Base-by-base conservation (phyloP, 2,113 vertebrate species). In the Actinemys pallida region DNA sequence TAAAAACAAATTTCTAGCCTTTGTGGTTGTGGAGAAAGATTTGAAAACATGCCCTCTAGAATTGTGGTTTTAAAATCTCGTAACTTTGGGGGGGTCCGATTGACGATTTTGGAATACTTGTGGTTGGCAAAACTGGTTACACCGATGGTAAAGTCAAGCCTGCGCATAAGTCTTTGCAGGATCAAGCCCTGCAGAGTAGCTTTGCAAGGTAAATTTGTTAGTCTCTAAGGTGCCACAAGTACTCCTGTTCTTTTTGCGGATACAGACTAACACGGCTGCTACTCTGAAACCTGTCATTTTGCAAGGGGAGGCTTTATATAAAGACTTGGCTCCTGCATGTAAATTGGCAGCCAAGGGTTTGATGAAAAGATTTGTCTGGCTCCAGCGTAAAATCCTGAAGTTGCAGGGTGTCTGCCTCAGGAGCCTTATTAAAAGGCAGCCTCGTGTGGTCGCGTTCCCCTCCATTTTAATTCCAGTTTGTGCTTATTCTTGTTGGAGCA, bases 21-120 rank as follows among this genome's bases (percentile, higher is more conserved):
- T 95, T 91, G 92, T 94, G 93, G 62, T 39, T 0, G 22, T 93
- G 97, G 93, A 72, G 89, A 94, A 82, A 97, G 93, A 83, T 84
- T 81, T 50, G 85, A 56, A 83, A 93, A 95, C 89, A 75, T 90
- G 82, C 92, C 93, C 96, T 93, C 0, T 4, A 62, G 95, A 95
- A 72, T 79, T 92, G 72, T 80, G 84, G 97, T 27, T 72, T n/a
- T 62, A 7, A 35, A n/a, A 72, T 39, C 42, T 11, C 24, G 39
- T 76, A 42, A 25, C 24, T 76, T 14, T 2, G 5, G 12, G 20
- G 12, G 10, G 10, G 42, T 45, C n/a, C 1, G 11, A 3, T 5
- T 45, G 39, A 13, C 11, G 2, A 27, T 25, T 27, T 11, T 6
- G 75, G 42, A 39, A 19, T 20, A 10, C 17, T 39, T 20, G 65